phyloP scores from a whole-genome alignment of 53 echinoderm and acorn worm genomes.

The Arbacia lixula region DNA sequence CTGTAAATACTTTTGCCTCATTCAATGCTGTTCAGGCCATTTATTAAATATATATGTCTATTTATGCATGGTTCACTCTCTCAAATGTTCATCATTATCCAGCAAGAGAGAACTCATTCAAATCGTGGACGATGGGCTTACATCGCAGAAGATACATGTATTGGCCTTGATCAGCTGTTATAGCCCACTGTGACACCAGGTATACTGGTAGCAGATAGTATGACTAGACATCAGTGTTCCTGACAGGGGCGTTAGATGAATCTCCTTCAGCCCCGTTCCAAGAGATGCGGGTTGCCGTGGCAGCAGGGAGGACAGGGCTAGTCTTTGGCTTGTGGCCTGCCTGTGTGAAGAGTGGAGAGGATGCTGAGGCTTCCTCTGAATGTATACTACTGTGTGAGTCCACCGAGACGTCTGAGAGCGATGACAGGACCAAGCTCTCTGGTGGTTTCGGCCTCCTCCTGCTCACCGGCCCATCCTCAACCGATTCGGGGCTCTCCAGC shows the following conservation, averaged over 20 bases:
- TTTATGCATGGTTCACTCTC: not conserved
- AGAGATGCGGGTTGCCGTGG: conserved; percentile 38
- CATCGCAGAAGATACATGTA: no score
- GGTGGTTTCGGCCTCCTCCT: conserved; percentile 62
- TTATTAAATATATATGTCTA: not conserved
- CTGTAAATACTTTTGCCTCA: no score
- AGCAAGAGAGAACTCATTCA: no score
- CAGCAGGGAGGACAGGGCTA: conserved; percentile 39
- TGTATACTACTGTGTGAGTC: conserved; percentile 86
- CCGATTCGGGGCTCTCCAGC: conserved; percentile 47
- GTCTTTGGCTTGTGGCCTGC: conserved; percentile 50
- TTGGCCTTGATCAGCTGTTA: no score
- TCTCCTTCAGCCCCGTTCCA: conserved; percentile 57
- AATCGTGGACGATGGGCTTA: no score
- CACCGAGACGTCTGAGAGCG: conserved; percentile 91
- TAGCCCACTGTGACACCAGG: no score
- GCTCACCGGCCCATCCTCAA: conserved; percentile 59
- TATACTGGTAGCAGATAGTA: no score
- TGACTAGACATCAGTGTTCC: conserved; percentile 53
- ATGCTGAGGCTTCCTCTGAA: conserved; percentile 55
- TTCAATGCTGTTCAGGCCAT: not conserved
- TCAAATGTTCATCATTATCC: not conserved
- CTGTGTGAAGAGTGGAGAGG: conserved; percentile 38
- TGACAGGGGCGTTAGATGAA: conserved; percentile 2
- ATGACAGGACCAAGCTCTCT: conserved; percentile 75